Base-by-base conservation (phyloP, 1,140 invertebrate genomes). In the Oscheius sp. region DNA sequence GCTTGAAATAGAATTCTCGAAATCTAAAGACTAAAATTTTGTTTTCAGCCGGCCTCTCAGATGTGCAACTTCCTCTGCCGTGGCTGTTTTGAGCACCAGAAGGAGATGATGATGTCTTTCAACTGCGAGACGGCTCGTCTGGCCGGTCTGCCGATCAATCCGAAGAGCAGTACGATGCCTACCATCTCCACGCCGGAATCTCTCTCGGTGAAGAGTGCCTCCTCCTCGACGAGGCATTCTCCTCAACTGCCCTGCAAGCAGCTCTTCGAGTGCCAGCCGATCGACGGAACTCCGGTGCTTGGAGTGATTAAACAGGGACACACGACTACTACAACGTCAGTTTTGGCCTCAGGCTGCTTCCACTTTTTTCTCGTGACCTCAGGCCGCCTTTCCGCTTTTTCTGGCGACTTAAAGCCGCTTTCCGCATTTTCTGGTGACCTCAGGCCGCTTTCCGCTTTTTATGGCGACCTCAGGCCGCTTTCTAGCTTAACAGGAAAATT, bases 11-110 rank as follows among this genome's bases (percentile, higher is more conserved):
- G 28, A 59, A 18, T 20, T 15, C 23, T n/a, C 23, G 28, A 15
- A 20, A 15, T 59, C 13, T 59, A 20, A 18, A 20, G 13, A 26
- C 31, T 73, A 7, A 35, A 29, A 26, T 15, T 26, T 18, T 36
- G 18, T 29, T 34, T 74, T 68, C 42, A 78, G 78, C 67, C 65
- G n/a, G 79, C 79, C 4, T 79, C 77, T 7, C 79, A 76, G 20
- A 66, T 74, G 2, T 80, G 67, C 18, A 80, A 80, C 64, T 79
- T 79, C 77, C 59, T 81, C 13, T 79, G 79, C 52, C 23, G 42
- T 26, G 23, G 46, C 2, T 79, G 79, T 67, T 81, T 79, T 46
- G 78, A 80, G 58, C 67, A 68, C 0, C 78, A 79, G 52, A 79
- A 80, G 52, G 61, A 72, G 3, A 75, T 82, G 52, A 77, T 79